phyloP scores from a whole-genome alignment of 2,797 vertebrate genomes.

The Sebastes umbrosus region DNA sequence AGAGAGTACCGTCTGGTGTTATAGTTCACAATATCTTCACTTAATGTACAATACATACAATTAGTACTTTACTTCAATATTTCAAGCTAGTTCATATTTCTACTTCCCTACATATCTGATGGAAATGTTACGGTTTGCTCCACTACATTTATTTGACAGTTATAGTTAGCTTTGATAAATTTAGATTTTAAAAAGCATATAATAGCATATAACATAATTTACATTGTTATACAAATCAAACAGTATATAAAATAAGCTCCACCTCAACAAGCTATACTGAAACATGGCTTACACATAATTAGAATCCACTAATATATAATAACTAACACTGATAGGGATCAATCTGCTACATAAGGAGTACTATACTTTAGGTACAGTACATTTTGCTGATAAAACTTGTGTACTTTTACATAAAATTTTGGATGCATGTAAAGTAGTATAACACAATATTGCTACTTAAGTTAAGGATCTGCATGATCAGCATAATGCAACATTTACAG shows the following conservation, averaged over 20 bases:
- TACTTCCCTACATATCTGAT: not conserved
- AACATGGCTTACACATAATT: not conserved
- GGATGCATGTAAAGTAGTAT: not conserved
- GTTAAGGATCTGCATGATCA: not conserved
- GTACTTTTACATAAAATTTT: not conserved
- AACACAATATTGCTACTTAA: not conserved
- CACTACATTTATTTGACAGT: not conserved
- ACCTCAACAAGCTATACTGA: not conserved
- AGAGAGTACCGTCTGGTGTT: not conserved
- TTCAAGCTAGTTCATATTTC: not conserved
- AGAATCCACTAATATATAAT: not conserved
- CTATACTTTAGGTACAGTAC: not conserved
- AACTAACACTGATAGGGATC: not conserved
- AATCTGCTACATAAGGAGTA: not conserved
- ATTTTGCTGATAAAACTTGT: not conserved
- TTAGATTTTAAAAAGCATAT: not conserved
- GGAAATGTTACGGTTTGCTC: not conserved
- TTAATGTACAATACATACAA: not conserved
- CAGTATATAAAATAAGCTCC: not conserved
- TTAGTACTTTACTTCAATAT: not conserved
- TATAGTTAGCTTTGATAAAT: not conserved
- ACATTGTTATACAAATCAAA: not conserved
- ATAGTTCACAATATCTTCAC: not conserved
- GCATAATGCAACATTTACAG: not conserved
- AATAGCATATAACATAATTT: not conserved